Percentiles rank a stretch among this genome's conserved stretches.
These are phyloP conservation scores for Myathropa florea DNA, from an alignment of 2,888 invertebrate species.

Conservation along the genomic window DNA sequence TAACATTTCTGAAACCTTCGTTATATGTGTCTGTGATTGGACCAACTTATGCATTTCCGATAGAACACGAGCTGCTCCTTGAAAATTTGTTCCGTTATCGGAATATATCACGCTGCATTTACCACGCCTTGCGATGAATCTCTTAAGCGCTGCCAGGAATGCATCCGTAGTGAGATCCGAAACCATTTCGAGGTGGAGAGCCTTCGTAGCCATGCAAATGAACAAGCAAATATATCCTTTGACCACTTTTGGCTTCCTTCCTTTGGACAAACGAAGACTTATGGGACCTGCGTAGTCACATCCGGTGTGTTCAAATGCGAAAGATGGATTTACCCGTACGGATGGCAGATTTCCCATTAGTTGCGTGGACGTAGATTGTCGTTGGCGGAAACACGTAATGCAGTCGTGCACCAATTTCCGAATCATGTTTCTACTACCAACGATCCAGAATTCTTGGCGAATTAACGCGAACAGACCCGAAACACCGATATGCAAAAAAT, in stretches of 20 bases:
- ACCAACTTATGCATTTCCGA: slow-evolving; percentile 6
- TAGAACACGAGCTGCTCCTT: slow-evolving; percentile 14
- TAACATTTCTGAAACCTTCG: not conserved
- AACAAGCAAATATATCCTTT: slow-evolving; percentile 21
- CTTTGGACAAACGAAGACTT: not conserved
- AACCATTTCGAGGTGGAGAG: slow-evolving; percentile 9
- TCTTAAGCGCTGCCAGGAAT: too few species aligned
- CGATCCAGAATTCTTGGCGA: slow-evolving; percentile 15
- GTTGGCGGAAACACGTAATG: slow-evolving; percentile 26
- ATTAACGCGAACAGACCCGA: not conserved
- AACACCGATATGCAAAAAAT: slow-evolving; percentile 10
- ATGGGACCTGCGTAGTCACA: slow-evolving; percentile 16
- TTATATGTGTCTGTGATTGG: slow-evolving; percentile 2
- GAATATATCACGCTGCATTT: slow-evolving; percentile 27
- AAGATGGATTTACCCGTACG: not conserved
- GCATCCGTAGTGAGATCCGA: not conserved
- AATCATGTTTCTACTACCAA: slow-evolving; percentile 25
- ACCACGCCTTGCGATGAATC: slow-evolving; percentile 18
- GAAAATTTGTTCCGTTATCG: slow-evolving; percentile 29
- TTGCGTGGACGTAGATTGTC: slow-evolving; percentile 22
- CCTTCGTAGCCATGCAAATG: slow-evolving; percentile 23
- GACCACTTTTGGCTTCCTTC: slow-evolving; percentile 7
- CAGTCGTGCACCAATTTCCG: slow-evolving; percentile 32
- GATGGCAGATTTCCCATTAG: slow-evolving; percentile 30
- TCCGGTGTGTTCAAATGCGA: slow-evolving; percentile 1